Conservation (phyloP, 2,888 invertebrate genomes). For the Drosophila fungiperda region DNA sequence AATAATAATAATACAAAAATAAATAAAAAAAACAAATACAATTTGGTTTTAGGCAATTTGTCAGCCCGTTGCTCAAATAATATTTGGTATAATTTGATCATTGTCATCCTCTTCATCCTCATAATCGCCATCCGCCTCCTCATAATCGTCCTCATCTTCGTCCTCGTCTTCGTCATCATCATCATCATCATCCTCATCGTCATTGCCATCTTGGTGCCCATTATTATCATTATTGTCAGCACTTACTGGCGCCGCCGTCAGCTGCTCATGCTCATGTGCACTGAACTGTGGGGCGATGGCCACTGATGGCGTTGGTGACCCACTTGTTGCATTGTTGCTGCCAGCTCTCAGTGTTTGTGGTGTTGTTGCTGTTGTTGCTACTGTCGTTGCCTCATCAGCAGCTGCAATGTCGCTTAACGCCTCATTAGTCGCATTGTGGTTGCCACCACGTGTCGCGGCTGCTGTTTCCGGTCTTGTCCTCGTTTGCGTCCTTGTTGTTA, state of each 20-base stretch:
- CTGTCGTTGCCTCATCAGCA: slow-evolving; percentile 56
- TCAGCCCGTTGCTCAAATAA: slow-evolving; percentile 54
- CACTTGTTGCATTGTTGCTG: slow-evolving; percentile 23
- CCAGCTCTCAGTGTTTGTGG: slow-evolving; percentile 3
- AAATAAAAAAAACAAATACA: slow-evolving; percentile 2
- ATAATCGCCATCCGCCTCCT: slow-evolving; percentile 57
- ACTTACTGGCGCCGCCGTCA: slow-evolving; percentile 6
- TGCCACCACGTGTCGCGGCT: slow-evolving; percentile 43
- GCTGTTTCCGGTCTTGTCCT: slow-evolving; percentile 17
- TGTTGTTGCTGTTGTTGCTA: slow-evolving; percentile 35
- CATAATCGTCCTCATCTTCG: slow-evolving; percentile 57
- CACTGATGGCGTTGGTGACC: slow-evolving; percentile 8
- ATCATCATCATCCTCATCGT: slow-evolving; percentile 34
- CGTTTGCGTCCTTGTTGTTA: slow-evolving; percentile 1
- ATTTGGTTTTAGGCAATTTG: slow-evolving; percentile 23
- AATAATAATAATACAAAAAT: slow-evolving; percentile 17
- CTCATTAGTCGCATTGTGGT: slow-evolving; percentile 73
- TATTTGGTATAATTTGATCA: slow-evolving; percentile 78
- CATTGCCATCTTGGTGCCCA: not conserved
- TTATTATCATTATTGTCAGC: slow-evolving; percentile 7
- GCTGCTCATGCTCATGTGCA: slow-evolving; percentile 22
- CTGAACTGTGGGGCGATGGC: slow-evolving; percentile 25
- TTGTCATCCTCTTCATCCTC: slow-evolving; percentile 74
- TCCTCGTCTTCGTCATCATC: slow-evolving; percentile 53
- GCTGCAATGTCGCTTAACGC: slow-evolving; percentile 68